A percentile compares a stretch with the other conserved stretches of the same genome.
Conservation (phyloP, 2,888 invertebrate genomes). For the Drosophila robusta region DNA sequence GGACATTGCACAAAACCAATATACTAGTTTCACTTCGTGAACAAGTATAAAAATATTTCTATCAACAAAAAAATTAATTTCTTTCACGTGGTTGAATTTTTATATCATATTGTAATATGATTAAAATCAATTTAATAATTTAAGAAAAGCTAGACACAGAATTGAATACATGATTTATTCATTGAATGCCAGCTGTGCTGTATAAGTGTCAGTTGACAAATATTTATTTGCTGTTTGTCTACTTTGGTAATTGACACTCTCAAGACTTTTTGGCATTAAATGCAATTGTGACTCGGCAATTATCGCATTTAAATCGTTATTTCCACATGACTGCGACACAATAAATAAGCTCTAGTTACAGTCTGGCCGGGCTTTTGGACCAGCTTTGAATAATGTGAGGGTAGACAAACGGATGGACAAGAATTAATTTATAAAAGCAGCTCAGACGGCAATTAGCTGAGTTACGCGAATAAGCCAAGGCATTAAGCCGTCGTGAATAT, state of each 20-base stretch:
- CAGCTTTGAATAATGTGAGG: too few relatives aligned
- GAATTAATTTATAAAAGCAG: conserved; percentile 8
- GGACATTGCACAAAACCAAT: too few relatives aligned
- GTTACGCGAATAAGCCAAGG: neutral
- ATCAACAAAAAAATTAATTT: neutral
- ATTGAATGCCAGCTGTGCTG: conserved; percentile 4
- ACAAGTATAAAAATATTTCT: too few relatives aligned
- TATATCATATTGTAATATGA: neutral
- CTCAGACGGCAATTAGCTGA: conserved; percentile 19
- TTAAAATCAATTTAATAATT: neutral
- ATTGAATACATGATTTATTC: neutral
- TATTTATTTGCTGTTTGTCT: conserved; percentile 32
- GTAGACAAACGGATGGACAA: neutral
- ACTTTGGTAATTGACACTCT: conserved; percentile 4
- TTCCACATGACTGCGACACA: conserved; percentile 36
- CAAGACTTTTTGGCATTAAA: conserved; percentile 18
- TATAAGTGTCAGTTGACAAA: conserved; percentile 11
- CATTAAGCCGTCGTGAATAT: conserved; percentile 3
- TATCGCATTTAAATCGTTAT: conserved; percentile 45
- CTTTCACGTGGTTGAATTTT: neutral
- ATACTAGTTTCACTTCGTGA: too few relatives aligned
- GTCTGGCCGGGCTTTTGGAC: conserved; percentile 1
- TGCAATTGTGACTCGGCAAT: conserved; percentile 40
- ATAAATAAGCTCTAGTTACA: conserved; percentile 25
- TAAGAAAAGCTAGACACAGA: neutral